Base-by-base conservation (phyloP, 92 coral and sea anemone genomes). In the Zoanthus sociatus region DNA sequence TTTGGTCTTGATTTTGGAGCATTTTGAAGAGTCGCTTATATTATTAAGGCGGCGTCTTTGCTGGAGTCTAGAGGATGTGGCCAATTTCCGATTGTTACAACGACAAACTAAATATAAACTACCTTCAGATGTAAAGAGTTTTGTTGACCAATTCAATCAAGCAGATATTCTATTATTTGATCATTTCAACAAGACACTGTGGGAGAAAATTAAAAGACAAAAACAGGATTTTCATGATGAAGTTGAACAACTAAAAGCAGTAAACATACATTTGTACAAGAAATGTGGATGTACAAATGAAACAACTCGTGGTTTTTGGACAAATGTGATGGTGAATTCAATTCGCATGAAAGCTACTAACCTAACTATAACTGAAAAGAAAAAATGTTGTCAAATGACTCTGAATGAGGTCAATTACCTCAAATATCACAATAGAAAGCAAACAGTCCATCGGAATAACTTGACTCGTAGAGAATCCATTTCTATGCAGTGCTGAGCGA, bases 1-100 rank as follows among this genome's bases (percentile, higher is more conserved):
- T 76, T 66, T 88, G 77, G 84, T 88, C 9, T 18, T 88, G 58
- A 64, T 88, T 3, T 50, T 74, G 31, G 88, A 83, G 48, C 54
- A 17, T 72, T 76, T 88, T 11, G 87, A 82, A 14, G 91, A 88
- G 66, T 88, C 91, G 7, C 44, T 88, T 26, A 30, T 88, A 7
- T 50, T 88, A 42, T 33, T 88, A 53, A 88, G 37, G 42, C 84
- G 81, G n/a, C 76, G 37, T 21, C 78, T 88, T 53, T 83, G 91
- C 73, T 88, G 91, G 91, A 48, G 87, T 7, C 16, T 88, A 33
- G 88, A 88, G 13, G 91, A 88, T 47, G 37, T 88, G 14, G 31
- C 84, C 21, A 83, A 83, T 45, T 88, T 88, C 50, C 5, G 4
- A 6, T 15, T 78, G 32, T 55, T 78, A n/a, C 83, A 78, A 78